phyloP scores from a whole-genome alignment of 1,140 invertebrate species.

The Phocides pigmalion region DNA sequence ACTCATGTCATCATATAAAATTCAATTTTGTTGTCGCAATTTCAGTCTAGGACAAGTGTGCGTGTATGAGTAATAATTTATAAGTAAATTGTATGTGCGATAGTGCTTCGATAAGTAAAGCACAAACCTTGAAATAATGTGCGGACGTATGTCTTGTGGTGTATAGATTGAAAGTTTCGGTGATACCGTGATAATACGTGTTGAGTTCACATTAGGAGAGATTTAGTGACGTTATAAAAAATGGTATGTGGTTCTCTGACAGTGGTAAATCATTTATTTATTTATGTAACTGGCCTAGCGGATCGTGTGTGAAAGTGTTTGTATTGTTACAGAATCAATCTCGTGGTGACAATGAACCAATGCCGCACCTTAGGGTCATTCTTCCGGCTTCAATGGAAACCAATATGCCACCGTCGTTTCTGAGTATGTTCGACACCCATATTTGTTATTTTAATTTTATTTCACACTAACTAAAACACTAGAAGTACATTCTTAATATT shows the following conservation, averaged over 20 bases:
- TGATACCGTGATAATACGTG: slow-evolving; percentile 8
- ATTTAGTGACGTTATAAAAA: slow-evolving; percentile 37
- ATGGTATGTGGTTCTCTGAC: slow-evolving; percentile 60
- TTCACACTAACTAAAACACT: no score
- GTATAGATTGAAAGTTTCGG: slow-evolving; percentile 12
- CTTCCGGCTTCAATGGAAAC: slow-evolving; percentile 62
- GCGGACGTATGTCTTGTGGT: slow-evolving; percentile 28
- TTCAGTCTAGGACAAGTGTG: background rate
- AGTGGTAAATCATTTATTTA: slow-evolving; percentile 70
- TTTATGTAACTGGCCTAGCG: slow-evolving; percentile 64
- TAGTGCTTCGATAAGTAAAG: slow-evolving; percentile 27
- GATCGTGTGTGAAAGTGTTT: slow-evolving; percentile 60
- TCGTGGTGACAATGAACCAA: slow-evolving; percentile 60
- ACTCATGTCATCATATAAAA: no score
- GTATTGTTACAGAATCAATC: slow-evolving; percentile 64
- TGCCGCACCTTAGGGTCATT: slow-evolving; percentile 68
- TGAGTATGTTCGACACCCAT: slow-evolving; percentile 23
- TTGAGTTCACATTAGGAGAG: background rate
- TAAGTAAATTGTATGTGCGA: slow-evolving; percentile 1
- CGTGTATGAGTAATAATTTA: background rate
- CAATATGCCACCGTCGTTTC: slow-evolving; percentile 64
- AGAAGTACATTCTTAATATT: no score
- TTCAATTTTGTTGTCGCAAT: no score
- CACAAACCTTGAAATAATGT: slow-evolving; percentile 44
- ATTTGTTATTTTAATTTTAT: no score